These are phyloP conservation scores for Leptobrachium leishanense DNA, from an alignment of 2,113 vertebrate species.

Conservation along the genomic window DNA sequence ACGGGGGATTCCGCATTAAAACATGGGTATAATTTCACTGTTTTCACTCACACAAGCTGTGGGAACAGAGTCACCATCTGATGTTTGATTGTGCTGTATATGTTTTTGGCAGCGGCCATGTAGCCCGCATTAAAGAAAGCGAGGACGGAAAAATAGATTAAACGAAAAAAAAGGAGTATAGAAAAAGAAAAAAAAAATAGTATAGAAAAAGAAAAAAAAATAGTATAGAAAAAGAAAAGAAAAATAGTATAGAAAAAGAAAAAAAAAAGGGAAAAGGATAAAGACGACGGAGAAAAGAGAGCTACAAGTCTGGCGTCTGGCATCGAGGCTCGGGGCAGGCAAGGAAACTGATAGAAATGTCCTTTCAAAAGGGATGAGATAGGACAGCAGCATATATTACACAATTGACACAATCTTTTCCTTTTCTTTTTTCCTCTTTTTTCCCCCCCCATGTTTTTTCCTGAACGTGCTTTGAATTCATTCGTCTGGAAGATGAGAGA, in stretches of 20 bases:
- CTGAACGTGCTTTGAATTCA: conserved; percentile 5
- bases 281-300: conserved; percentile 56
- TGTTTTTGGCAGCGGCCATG: conserved; percentile 77
- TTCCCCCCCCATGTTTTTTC: neutral
- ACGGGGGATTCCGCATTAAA: conserved; percentile 70
- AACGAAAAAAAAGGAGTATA: conserved; percentile 25
- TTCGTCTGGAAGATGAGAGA: neutral
- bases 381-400: neutral
- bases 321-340: conserved; percentile 53
- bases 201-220: neutral
- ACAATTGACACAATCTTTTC: neutral
- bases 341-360: conserved; percentile 34
- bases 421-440: too few relatives aligned
- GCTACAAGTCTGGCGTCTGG: conserved; percentile 66
- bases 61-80: conserved; percentile 84
- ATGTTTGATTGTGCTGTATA: conserved; percentile 80
- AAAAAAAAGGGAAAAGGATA: conserved; percentile 31
- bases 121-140: conserved; percentile 61
- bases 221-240: conserved; percentile 53
- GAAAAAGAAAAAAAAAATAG: conserved; percentile 23
- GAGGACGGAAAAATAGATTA: conserved; percentile 12
- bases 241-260: neutral
- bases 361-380: neutral
- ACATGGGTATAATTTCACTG: conserved; percentile 82
- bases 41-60: conserved; percentile 82